Percentiles rank a stretch among this genome's conserved stretches.
These are phyloP conservation scores for Monopterus albus DNA, from an alignment of 2,113 vertebrate species.

Conservation along the genomic window DNA sequence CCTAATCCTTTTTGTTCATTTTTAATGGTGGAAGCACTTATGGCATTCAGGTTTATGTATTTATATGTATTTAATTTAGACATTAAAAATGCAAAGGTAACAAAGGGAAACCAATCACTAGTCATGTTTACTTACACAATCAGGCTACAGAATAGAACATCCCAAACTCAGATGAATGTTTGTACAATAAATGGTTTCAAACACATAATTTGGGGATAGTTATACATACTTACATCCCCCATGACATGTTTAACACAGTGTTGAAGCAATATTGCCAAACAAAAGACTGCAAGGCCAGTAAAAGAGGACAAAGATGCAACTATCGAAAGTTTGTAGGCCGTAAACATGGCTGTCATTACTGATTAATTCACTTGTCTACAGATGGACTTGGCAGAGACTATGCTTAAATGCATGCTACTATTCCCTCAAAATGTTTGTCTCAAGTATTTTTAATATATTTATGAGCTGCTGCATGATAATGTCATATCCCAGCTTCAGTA, in stretches of 20 bases:
- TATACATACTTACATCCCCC: not conserved
- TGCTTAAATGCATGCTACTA: slow-evolving; percentile 20
- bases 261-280: slow-evolving; percentile 1
- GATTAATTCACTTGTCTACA: slow-evolving; percentile 21
- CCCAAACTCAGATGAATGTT: not conserved
- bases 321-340: slow-evolving; percentile 2
- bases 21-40: not conserved
- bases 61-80: not conserved
- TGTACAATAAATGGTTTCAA: no score
- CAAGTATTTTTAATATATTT: slow-evolving; percentile 33
- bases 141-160: not conserved
- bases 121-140: not conserved
- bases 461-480: slow-evolving; percentile 49
- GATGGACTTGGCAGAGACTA: not conserved
- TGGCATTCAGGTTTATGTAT: slow-evolving; percentile 8
- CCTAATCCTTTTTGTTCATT: no score
- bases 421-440: slow-evolving; percentile 31
- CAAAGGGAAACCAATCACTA: not conserved
- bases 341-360: slow-evolving; percentile 21
- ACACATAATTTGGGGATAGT: not conserved
- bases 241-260: slow-evolving; percentile 1
- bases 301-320: not conserved
- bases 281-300: not conserved
- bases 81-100: not conserved
- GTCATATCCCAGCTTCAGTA: slow-evolving; percentile 38